Conservation (phyloP, 2,113 vertebrate genomes). For the Aix galericulata region DNA sequence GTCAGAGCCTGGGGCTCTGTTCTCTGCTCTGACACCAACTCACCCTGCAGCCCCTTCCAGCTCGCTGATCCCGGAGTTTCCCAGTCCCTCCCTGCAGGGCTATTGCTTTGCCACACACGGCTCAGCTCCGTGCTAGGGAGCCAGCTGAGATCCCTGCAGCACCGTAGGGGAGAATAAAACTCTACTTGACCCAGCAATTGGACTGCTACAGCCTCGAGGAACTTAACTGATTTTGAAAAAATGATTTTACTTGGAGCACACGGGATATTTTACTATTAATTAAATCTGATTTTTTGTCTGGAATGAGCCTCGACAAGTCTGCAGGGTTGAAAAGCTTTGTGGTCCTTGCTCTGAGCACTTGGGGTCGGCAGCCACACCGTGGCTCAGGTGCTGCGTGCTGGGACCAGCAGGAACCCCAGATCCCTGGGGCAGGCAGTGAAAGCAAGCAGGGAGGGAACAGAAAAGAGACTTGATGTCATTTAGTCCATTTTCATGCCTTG, state of each 20-base stretch:
- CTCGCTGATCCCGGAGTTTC: not conserved
- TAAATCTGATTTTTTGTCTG: not conserved
- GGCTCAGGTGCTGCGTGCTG: not conserved
- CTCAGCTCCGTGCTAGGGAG: not conserved
- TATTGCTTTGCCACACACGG: accelerated
- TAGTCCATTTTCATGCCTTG: not conserved
- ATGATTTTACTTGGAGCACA: not conserved
- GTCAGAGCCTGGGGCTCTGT: not conserved
- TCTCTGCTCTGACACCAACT: not conserved
- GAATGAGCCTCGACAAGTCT: not conserved
- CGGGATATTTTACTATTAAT: not conserved
- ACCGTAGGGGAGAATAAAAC: not conserved
- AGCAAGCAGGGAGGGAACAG: not conserved
- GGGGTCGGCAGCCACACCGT: accelerated
- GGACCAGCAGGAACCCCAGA: not conserved
- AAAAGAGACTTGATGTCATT: not conserved
- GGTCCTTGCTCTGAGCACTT: not conserved
- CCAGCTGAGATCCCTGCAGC: not conserved
- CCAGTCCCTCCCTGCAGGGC: accelerated
- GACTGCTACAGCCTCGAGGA: not conserved
- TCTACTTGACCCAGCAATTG: not conserved
- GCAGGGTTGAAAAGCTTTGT: not conserved
- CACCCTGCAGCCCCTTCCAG: accelerated
- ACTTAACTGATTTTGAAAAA: not conserved
- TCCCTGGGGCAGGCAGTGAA: accelerated